These are phyloP conservation scores for Copsychus sechellarum DNA, from an alignment of 2,113 vertebrate species.

Conservation along the genomic window DNA sequence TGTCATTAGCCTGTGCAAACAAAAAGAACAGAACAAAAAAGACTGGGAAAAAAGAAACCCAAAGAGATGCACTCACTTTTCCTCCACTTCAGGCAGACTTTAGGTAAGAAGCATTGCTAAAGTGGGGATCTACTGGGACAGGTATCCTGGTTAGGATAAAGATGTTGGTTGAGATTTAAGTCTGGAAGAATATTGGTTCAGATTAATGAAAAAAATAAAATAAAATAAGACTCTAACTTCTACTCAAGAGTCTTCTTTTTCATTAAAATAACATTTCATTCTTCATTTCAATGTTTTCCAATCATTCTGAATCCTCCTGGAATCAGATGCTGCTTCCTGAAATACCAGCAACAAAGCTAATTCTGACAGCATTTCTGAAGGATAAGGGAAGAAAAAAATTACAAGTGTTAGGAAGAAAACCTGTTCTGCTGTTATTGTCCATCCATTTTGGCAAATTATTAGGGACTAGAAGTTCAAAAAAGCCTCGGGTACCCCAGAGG, in stretches of 20 bases:
- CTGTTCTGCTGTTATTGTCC: background rate
- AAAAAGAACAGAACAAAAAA: background rate
- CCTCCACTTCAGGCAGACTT: background rate
- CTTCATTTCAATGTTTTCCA: background rate
- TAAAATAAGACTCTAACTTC: background rate
- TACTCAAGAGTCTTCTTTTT: background rate
- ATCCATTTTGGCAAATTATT: background rate
- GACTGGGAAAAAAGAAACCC: background rate
- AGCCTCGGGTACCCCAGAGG: background rate
- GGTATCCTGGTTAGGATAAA: background rate
- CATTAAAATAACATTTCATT: background rate
- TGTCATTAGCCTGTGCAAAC: constrained; percentile 36
- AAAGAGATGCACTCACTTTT: background rate
- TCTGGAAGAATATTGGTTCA: background rate
- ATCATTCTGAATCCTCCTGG: background rate
- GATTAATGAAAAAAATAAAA: background rate
- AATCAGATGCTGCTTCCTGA: background rate
- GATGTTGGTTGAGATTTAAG: background rate
- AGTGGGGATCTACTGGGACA: background rate
- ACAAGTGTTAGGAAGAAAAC: background rate
- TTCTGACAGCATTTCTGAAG: background rate
- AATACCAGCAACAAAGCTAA: background rate
- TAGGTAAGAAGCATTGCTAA: background rate
- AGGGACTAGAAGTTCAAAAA: background rate
- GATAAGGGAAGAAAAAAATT: background rate